Conservation (phyloP, 2,888 invertebrate species). For the Rhyacophila evoluta region DNA sequence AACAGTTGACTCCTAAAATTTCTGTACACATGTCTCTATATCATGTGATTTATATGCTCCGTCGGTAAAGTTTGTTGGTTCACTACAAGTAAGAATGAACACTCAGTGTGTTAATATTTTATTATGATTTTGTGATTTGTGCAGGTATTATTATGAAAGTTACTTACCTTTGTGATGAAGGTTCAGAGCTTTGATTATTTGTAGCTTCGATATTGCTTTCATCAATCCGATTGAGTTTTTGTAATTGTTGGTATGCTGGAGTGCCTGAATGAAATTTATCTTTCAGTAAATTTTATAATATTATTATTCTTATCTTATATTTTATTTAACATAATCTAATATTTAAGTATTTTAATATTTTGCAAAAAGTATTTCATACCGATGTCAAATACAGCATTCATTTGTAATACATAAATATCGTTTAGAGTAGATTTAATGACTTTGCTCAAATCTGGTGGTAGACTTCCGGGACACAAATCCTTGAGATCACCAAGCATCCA, state of each 20-base stretch:
- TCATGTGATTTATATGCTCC: too few species aligned
- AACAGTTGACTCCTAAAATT: too few species aligned
- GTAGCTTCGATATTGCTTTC: constrained; percentile 69
- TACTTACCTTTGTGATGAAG: constrained; percentile 47
- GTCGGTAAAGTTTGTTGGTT: too few species aligned
- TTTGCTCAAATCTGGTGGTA: constrained; percentile 70
- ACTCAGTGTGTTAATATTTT: too few species aligned
- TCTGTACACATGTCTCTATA: too few species aligned
- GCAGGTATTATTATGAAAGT: not conserved
- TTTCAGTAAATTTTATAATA: too few species aligned
- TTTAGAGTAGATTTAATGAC: constrained; percentile 65
- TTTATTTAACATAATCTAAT: too few species aligned
- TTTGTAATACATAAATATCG: constrained; percentile 74
- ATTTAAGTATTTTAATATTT: constrained; percentile 58
- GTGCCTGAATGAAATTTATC: constrained; percentile 64
- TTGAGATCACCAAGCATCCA: constrained; percentile 76
- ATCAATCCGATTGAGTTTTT: constrained; percentile 69
- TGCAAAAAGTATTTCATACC: constrained; percentile 60
- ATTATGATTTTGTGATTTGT: too few species aligned
- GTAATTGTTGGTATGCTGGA: constrained; percentile 72
- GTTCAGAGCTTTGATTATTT: constrained; percentile 60
- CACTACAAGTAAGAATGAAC: too few species aligned
- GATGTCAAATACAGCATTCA: constrained; percentile 73
- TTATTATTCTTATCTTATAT: too few species aligned
- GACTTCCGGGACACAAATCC: constrained; percentile 72